Base-by-base conservation (phyloP, 1,140 invertebrate genomes). In the Bombus difficillimus region DNA sequence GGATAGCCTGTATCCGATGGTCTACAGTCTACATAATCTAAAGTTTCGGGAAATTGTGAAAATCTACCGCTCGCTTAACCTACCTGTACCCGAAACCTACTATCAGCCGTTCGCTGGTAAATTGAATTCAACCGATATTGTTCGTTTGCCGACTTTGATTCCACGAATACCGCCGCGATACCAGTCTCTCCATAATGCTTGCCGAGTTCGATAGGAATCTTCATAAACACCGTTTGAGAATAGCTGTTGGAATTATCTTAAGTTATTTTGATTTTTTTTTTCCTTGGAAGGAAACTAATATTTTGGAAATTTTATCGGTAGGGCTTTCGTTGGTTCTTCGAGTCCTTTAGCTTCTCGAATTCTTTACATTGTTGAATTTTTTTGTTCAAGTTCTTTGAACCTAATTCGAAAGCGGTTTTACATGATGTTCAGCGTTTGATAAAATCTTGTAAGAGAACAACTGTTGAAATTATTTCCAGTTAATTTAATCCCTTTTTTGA, bases 11-110 rank as follows among this genome's bases (percentile, higher is more conserved):
- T 64, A 74, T 69, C 64, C 78, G 64, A 69, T 80, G 43, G 43
- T 80, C 64, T 28, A 62, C 62, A 72, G 43, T 80, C 64, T 28
- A 62, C 62, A 72, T 83, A 72, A 76, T 76, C 75, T 57, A 73
- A 81, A 81, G 47, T 76, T 76, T 83, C 41, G 59, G 15, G 81
- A 37, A 83, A 82, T 82, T 37, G 57, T 57, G 39, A 62, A 78
- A 57, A 69, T 69, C 66, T 22, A 77, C 34, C 25, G 4, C 53
- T 22, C 32, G 9, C 59, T 28, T 62, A 62, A 62, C 59, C 25
- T 25, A 59, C 9, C 9, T 28, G 10, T n/a, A 53, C 47, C 28
- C 12, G 28, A n/a, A 28, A 12, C 6, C 34, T 37, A 8, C 32
- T 9, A 47, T 22, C 32, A 22, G 13, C 18, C 28, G 39, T 15